A percentile compares a stretch with the other conserved stretches of the same genome.
Conservation (phyloP, 2,797 vertebrate species). For the Neoniphon sammara region DNA sequence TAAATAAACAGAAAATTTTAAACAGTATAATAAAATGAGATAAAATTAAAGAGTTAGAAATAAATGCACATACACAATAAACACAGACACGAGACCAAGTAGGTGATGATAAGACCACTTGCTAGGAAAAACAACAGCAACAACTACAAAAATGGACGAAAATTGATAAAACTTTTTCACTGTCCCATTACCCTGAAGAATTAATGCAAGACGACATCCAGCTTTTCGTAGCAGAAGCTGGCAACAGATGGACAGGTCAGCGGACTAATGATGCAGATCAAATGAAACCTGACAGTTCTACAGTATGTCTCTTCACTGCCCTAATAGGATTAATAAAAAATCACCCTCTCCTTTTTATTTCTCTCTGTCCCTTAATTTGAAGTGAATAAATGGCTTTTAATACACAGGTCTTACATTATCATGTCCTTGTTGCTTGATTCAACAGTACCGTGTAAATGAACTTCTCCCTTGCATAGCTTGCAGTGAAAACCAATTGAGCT, state of each 20-base stretch:
- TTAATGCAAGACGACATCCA: constrained; percentile 3
- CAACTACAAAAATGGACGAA: too few species aligned
- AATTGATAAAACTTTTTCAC: not conserved
- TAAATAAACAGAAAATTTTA: too few species aligned
- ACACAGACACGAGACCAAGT: not conserved
- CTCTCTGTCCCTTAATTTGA: constrained; percentile 30
- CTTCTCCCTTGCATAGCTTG: constrained; percentile 28
- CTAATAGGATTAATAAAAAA: constrained; percentile 57
- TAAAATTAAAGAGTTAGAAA: too few species aligned
- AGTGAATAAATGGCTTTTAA: constrained; percentile 55
- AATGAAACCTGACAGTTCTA: constrained; percentile 7
- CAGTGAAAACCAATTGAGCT: constrained; percentile 7
- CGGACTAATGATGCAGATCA: constrained; percentile 16
- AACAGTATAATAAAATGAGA: too few species aligned
- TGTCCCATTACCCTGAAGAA: not conserved
- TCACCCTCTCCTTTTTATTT: not conserved
- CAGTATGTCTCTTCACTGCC: constrained; percentile 5
- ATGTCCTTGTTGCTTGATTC: constrained; percentile 24
- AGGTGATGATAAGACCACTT: not conserved
- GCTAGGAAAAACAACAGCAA: not conserved
- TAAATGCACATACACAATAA: too few species aligned
- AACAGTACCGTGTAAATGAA: constrained; percentile 37
- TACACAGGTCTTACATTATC: constrained; percentile 47
- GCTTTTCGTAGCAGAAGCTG: constrained; percentile 1
- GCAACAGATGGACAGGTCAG: constrained; percentile 8